Conservation (phyloP, 1,140 invertebrate genomes). For the Periplaneta americana region DNA sequence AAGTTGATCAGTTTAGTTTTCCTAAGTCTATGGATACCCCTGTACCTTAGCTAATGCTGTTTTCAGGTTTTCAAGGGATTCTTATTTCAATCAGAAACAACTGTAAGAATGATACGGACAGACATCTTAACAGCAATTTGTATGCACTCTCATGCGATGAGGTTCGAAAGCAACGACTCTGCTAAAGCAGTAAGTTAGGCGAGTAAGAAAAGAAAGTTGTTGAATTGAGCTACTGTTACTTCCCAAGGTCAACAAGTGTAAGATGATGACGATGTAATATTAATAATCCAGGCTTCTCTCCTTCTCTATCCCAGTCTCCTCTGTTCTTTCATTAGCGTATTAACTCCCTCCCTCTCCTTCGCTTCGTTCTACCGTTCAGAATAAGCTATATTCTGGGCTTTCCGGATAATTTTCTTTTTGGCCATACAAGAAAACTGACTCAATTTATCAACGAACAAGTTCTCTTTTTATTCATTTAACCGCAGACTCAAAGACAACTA, state of each 20-base stretch:
- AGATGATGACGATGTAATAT: neutral
- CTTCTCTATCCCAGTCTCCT: too few relatives aligned
- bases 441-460: neutral
- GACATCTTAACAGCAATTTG: neutral
- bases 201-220: neutral
- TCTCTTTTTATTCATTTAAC: neutral
- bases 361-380: neutral
- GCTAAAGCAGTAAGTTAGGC: neutral
- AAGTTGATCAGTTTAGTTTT: too few relatives aligned
- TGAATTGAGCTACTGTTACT: neutral
- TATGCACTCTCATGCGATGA: neutral
- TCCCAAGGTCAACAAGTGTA: neutral
- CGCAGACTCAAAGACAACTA: neutral
- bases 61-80: neutral
- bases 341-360: too few relatives aligned
- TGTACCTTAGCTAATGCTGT: neutral
- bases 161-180: neutral
- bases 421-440: neutral
- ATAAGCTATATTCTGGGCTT: neutral
- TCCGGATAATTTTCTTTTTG: neutral
- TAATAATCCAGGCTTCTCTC: neutral
- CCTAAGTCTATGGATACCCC: neutral
- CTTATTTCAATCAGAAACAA: neutral
- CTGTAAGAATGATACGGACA: neutral
- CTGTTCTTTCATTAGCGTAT: too few relatives aligned